Evolutionary conservation across 2,888 invertebrate genomes (phyloP).

Genomic region (Ichneumoninae sp.): DNA sequence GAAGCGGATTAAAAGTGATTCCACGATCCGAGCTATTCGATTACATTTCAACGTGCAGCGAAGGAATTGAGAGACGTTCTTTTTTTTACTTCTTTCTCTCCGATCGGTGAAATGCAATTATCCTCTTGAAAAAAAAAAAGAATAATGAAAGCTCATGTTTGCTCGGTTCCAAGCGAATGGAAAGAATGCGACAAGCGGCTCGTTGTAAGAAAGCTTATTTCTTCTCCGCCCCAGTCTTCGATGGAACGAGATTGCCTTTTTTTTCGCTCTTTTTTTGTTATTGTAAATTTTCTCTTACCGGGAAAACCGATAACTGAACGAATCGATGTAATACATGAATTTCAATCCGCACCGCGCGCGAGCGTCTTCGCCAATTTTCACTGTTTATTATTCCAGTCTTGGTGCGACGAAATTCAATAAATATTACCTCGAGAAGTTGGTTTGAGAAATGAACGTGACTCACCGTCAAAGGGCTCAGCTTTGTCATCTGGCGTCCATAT

Average conservation of each 20-base stretch:
- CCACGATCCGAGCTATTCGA: slow-evolving; percentile 54
- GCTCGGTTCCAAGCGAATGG: slow-evolving; percentile 1
- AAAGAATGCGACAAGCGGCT: slow-evolving; percentile 5
- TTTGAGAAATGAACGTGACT: slow-evolving; percentile 38
- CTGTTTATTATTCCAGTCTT: background rate
- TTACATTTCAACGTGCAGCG: slow-evolving; percentile 44
- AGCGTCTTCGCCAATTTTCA: background rate
- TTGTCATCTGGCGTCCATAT: slow-evolving; percentile 54
- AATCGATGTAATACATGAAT: background rate
- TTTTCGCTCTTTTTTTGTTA: background rate
- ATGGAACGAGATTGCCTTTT: background rate
- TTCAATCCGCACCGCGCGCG: slow-evolving; percentile 17
- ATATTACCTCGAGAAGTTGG: slow-evolving; percentile 10
- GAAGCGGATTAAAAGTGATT: slow-evolving; percentile 61
- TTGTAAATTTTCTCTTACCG: background rate
- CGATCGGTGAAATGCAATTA: slow-evolving; percentile 38
- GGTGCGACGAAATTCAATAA: slow-evolving; percentile 7
- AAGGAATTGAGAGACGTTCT: slow-evolving; percentile 41
- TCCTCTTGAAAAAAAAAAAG: background rate
- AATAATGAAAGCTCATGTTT: background rate
- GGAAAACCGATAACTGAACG: slow-evolving; percentile 23
- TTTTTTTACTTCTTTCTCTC: background rate
- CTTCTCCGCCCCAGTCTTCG: no score
- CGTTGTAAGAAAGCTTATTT: slow-evolving; percentile 2
- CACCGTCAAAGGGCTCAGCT: slow-evolving; percentile 49